Evolutionary conservation across 2,888 invertebrate species (phyloP).

Genomic region (Pyrochroa serraticornis): DNA sequence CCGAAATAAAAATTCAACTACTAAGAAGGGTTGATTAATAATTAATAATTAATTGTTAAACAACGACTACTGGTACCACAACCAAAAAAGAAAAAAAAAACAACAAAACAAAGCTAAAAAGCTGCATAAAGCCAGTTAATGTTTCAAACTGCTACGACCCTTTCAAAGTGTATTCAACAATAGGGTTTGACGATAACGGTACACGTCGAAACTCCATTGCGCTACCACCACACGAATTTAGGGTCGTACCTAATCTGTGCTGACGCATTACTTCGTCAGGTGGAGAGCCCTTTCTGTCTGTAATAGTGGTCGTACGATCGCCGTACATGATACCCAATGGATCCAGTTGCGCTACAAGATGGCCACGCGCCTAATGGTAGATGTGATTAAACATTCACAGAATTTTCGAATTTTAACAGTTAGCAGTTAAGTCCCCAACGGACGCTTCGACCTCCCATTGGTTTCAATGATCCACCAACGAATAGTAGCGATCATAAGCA

Average conservation of each 20-base stretch:
- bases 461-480: too few relatives aligned
- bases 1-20: too few relatives aligned
- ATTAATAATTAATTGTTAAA: background rate
- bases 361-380: slow-evolving; percentile 80
- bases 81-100: slow-evolving; percentile 14
- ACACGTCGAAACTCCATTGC: background rate
- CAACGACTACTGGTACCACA: slow-evolving; percentile 19
- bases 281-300: slow-evolving; percentile 62
- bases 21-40: too few relatives aligned
- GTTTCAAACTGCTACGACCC: slow-evolving; percentile 53
- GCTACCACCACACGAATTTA: background rate
- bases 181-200: background rate
- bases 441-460: too few relatives aligned
- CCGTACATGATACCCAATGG: slow-evolving; percentile 88
- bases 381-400: slow-evolving; percentile 14
- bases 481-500: too few relatives aligned
- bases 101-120: slow-evolving; percentile 14
- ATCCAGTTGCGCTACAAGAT: slow-evolving; percentile 92
- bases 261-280: slow-evolving; percentile 68
- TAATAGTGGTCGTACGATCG: slow-evolving; percentile 55
- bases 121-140: slow-evolving; percentile 30
- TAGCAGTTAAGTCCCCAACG: background rate
- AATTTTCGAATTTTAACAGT: slow-evolving; percentile 1
- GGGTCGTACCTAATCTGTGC: slow-evolving; percentile 67
- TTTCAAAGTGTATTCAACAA: slow-evolving; percentile 9